These are phyloP conservation scores for Equus quagga DNA, from an alignment of 2,113 vertebrate genomes.

Conservation along the genomic window DNA sequence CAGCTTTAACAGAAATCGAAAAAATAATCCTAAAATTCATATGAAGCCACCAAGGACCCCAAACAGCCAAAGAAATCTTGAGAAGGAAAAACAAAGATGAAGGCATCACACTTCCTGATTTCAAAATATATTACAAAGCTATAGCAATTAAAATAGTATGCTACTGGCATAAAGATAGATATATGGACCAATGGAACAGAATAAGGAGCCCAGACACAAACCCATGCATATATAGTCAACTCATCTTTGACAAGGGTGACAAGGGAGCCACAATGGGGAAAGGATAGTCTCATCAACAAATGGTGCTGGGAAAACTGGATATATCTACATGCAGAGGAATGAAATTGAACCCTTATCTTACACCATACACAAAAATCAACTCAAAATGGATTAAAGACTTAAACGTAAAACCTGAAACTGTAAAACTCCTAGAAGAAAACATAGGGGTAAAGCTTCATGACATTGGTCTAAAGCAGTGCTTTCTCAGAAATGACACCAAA, in stretches of 20 bases:
- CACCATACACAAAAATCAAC: neutral
- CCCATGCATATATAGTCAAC: neutral
- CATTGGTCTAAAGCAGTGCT: neutral
- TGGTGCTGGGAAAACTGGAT: neutral
- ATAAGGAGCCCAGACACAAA: neutral
- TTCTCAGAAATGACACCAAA: neutral
- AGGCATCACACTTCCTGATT: neutral
- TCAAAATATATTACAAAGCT: neutral
- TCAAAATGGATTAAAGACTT: neutral
- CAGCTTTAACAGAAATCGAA: neutral
- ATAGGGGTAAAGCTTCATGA: neutral
- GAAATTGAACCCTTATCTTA: neutral
- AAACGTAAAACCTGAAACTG: neutral
- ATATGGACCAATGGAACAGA: neutral
- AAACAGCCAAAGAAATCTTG: neutral
- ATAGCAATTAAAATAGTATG: neutral
- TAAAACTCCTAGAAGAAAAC: neutral
- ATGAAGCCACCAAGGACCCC: neutral
- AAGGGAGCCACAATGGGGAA: neutral
- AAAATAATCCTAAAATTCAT: neutral
- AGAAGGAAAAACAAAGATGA: neutral
- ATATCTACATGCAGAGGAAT: neutral
- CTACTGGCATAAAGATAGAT: neutral
- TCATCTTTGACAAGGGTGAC: neutral
- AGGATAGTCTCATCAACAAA: neutral